These are phyloP conservation scores for Drosophila subsilvestris DNA, from an alignment of 2,888 invertebrate species.

Conservation along the genomic window DNA sequence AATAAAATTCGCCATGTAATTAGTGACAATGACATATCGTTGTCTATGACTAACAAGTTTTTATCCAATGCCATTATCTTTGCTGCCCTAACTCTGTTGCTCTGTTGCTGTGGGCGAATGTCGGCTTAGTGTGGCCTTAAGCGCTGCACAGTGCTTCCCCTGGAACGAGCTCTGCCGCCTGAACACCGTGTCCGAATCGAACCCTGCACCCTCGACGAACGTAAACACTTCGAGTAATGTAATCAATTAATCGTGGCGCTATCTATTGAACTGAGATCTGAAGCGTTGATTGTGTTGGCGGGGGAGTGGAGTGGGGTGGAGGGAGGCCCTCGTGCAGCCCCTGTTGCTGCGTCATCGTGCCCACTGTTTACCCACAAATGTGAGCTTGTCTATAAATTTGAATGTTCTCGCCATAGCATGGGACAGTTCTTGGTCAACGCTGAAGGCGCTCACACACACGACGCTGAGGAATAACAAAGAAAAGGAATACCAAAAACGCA, in stretches of 20 bases:
- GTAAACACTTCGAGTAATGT: conserved; percentile 14
- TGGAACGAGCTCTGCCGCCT: neutral
- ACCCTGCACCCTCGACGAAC: conserved; percentile 22
- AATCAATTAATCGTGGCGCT: conserved; percentile 36
- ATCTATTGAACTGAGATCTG: conserved; percentile 18
- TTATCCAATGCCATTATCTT: neutral
- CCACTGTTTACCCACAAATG: neutral
- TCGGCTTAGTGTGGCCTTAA: neutral
- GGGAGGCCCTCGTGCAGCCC: conserved; percentile 12
- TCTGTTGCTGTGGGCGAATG: neutral
- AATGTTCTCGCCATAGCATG: conserved; percentile 32
- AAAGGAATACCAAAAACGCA: neutral
- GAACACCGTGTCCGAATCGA: neutral
- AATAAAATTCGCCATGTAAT: neutral
- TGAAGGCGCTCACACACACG: neutral
- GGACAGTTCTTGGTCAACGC: neutral
- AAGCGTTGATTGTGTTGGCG: too few relatives aligned
- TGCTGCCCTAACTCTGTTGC: neutral
- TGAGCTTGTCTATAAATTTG: conserved; percentile 44
- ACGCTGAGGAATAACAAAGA: neutral
- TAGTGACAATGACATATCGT: neutral
- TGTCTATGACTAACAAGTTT: neutral
- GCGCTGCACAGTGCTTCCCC: neutral
- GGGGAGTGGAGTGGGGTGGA: neutral
- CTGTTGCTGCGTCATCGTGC: neutral